Percentiles rank a stretch among this genome's conserved stretches.
Evolutionary conservation across 2,113 vertebrate species (phyloP).

Genomic region (Rhinoderma darwinii): DNA sequence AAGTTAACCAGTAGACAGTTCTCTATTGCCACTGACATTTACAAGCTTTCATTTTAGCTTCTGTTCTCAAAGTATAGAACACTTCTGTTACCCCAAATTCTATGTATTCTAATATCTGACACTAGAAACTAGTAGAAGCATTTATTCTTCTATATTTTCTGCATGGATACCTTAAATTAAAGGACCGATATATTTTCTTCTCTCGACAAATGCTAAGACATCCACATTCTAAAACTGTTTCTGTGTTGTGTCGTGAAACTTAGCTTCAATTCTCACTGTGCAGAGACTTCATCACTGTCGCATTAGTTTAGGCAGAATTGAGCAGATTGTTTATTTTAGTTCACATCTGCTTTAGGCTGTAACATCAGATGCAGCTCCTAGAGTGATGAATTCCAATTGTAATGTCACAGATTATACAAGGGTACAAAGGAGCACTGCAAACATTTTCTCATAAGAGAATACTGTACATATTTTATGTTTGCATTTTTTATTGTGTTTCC

Average conservation of each 20-base stretch:
- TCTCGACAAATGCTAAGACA: not conserved
- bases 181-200: not conserved
- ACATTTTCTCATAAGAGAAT: conserved; percentile 58
- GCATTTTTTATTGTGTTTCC: conserved; percentile 21
- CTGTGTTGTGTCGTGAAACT: conserved; percentile 23
- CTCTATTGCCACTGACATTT: not conserved
- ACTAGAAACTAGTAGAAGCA: not conserved
- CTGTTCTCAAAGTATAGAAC: not conserved
- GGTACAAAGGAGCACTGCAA: conserved; percentile 62
- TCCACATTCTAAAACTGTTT: conserved; percentile 26
- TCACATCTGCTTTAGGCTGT: conserved; percentile 74
- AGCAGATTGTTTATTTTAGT: conserved; percentile 83
- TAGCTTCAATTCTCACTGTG: conserved; percentile 43
- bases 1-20: not conserved
- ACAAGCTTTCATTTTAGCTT: not conserved
- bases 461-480: conserved; percentile 28
- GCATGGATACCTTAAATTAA: not conserved
- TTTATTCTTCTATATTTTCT: not conserved
- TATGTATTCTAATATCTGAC: too few species aligned
- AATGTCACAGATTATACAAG: conserved; percentile 73
- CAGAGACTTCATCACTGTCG: conserved; percentile 72
- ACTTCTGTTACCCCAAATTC: not conserved
- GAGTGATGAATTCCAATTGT: conserved; percentile 75
- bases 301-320: conserved; percentile 74
- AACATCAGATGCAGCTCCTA: conserved; percentile 76